These are phyloP conservation scores for Chrysaora quinquecirrha DNA, from an alignment of 30 jellyfish, hydroid and myxozoan species.

Conservation along the genomic window DNA sequence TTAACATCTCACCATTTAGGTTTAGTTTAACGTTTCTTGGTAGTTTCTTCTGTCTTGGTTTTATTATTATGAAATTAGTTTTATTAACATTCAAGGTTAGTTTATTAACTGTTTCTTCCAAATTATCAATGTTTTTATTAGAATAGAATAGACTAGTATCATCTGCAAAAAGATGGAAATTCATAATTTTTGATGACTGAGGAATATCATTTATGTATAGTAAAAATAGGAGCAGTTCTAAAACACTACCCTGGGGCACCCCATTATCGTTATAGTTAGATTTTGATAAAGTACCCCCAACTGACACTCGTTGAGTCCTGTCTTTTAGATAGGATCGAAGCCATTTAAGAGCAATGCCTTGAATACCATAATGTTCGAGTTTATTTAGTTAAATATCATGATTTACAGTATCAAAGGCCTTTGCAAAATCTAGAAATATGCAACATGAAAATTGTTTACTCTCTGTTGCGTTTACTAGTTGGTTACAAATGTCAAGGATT, in stretches of 20 bases:
- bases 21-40: conserved; percentile 7
- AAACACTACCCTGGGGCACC: conserved; percentile 50
- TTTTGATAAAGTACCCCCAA: conserved; percentile 16
- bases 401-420: conserved; percentile 39
- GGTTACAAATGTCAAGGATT: conserved; percentile 10
- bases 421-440: conserved; percentile 40
- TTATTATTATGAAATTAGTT: conserved; percentile 24
- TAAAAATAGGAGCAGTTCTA: conserved; percentile 34
- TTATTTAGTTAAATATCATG: conserved; percentile 17
- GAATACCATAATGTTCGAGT: conserved; percentile 36
- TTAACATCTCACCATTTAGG: conserved; percentile 24
- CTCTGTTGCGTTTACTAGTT: conserved; percentile 38
- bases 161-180: conserved; percentile 52
- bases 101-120: conserved; percentile 23
- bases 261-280: conserved; percentile 8
- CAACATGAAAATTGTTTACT: conserved; percentile 19
- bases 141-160: conserved; percentile 51
- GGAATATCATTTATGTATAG: conserved; percentile 40
- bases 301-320: conserved; percentile 18
- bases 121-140: not conserved
- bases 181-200: conserved; percentile 4
- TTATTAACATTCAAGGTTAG: conserved; percentile 30
- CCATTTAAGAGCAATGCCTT: conserved; percentile 25
- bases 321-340: conserved; percentile 19
- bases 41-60: conserved; percentile 25